Conservation (phyloP, 2,888 invertebrate genomes). For the Tipula vernalis region DNA sequence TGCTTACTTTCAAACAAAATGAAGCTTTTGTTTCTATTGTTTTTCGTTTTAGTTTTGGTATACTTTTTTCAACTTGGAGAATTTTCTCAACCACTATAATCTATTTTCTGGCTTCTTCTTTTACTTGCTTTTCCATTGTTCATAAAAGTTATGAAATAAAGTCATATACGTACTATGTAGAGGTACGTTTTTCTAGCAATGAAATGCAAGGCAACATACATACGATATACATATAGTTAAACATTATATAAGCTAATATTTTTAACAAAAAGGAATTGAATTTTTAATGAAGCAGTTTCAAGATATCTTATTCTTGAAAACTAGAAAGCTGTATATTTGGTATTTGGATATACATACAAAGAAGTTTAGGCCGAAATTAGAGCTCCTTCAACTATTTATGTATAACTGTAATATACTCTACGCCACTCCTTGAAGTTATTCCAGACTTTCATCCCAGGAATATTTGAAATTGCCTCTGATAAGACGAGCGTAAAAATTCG, state of each 20-base stretch:
- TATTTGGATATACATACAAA: too few relatives aligned
- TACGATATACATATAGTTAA: background rate
- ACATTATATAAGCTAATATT: background rate
- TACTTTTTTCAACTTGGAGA: background rate
- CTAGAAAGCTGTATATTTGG: background rate
- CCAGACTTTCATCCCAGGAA: too few relatives aligned
- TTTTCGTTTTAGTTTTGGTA: background rate
- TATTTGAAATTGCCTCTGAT: too few relatives aligned
- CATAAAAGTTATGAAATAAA: background rate
- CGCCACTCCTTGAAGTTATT: too few relatives aligned
- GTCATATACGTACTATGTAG: background rate
- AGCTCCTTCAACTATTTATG: too few relatives aligned
- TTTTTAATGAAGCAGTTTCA: background rate
- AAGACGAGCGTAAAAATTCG: too few relatives aligned
- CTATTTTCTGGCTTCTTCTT: background rate
- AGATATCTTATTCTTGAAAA: background rate
- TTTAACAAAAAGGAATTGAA: background rate
- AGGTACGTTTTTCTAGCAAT: background rate
- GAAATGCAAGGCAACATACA: background rate
- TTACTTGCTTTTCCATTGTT: background rate
- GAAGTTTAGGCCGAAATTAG: too few relatives aligned
- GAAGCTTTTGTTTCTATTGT: background rate
- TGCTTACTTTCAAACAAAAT: background rate
- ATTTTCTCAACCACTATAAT: background rate
- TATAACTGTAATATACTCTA: too few relatives aligned